phyloP scores from a whole-genome alignment of 2,888 invertebrate species.

The Noctua comes region DNA sequence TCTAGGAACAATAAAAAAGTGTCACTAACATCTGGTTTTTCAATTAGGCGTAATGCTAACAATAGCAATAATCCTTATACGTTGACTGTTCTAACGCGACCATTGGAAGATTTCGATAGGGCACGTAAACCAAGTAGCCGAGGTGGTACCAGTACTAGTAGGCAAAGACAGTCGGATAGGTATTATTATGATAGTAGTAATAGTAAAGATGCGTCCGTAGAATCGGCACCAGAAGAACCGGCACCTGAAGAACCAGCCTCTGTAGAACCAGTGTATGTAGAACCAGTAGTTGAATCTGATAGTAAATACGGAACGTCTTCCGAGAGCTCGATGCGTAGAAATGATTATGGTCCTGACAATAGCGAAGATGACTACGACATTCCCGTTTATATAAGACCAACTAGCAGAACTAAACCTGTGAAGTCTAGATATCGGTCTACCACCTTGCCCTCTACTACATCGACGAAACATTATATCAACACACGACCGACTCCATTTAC shows the following conservation, averaged over 20 bases:
- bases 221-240: conserved; percentile 60
- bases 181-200: conserved; percentile 74
- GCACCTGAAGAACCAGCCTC: conserved; percentile 66
- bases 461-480: conserved; percentile 80
- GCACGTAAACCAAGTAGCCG: conserved; percentile 55
- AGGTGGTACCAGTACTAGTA: conserved; percentile 59
- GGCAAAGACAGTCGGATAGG: conserved; percentile 71
- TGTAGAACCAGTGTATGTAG: conserved; percentile 56
- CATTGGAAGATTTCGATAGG: conserved; percentile 78
- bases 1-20: conserved; percentile 80
- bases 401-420: conserved; percentile 61
- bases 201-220: conserved; percentile 68
- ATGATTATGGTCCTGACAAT: conserved; percentile 72
- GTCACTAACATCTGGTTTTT: conserved; percentile 88
- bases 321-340: conserved; percentile 72
- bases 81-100: conserved; percentile 84
- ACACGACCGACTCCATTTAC: conserved; percentile 80
- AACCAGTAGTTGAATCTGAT: conserved; percentile 60
- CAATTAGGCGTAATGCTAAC: conserved; percentile 84
- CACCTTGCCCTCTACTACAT: conserved; percentile 66
- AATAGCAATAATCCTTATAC: conserved; percentile 86
- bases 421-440: conserved; percentile 63
- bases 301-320: conserved; percentile 66
- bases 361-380: conserved; percentile 76
- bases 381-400: conserved; percentile 73